Evolutionary conservation across 2,113 vertebrate genomes (phyloP).

Genomic region (Bubo bubo): DNA sequence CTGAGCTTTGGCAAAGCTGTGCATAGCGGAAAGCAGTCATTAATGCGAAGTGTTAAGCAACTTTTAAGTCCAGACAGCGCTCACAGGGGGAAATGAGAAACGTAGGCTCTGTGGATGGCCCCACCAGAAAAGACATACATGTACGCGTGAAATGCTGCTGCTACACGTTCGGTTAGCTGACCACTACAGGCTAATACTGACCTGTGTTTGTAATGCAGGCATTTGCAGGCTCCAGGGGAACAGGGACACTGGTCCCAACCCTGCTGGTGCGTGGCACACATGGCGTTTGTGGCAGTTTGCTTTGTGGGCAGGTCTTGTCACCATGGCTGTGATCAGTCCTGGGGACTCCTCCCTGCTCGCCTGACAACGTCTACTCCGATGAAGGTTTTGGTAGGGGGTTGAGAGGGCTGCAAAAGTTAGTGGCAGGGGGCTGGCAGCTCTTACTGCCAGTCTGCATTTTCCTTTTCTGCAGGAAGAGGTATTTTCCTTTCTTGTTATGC

Average conservation of each 20-base stretch:
- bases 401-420: rapidly evolving
- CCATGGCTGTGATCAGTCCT: rapidly evolving
- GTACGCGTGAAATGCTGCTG: neutral
- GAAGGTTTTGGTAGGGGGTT: neutral
- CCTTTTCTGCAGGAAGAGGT: neutral
- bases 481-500: neutral
- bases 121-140: neutral
- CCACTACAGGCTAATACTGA: neutral
- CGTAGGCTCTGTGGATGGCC: neutral
- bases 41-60: neutral
- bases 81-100: neutral
- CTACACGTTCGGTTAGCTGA: rapidly evolving
- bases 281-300: rapidly evolving
- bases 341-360: neutral
- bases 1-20: neutral
- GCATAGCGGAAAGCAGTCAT: neutral
- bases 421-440: neutral
- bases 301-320: neutral
- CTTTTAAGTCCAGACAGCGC: neutral
- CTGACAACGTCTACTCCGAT: neutral
- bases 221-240: neutral
- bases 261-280: neutral
- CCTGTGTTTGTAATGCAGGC: neutral
- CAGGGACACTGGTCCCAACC: rapidly evolving
- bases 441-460: neutral